These are phyloP conservation scores for Discoglossus pictus DNA, from an alignment of 2,797 vertebrate species.

Conservation along the genomic window DNA sequence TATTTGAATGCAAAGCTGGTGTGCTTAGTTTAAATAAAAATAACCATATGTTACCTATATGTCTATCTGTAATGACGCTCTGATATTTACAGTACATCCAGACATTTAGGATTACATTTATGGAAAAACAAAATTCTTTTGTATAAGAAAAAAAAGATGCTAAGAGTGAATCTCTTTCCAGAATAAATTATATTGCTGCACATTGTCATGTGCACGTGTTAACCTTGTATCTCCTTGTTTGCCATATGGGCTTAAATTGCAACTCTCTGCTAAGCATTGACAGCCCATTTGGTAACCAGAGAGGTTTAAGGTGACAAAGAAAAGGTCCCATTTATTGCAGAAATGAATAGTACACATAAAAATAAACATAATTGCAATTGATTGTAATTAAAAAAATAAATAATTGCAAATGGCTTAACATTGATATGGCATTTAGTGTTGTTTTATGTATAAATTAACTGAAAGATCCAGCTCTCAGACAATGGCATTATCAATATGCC, in stretches of 20 bases:
- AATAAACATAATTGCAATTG: no score
- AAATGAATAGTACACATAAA: no score
- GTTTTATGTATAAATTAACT: no score
- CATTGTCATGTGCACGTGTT: neutral
- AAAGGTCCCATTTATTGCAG: no score
- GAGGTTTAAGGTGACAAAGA: no score
- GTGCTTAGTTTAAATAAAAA: slow-evolving; percentile 22
- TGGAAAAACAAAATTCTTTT: slow-evolving; percentile 35
- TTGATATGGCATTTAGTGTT: no score
- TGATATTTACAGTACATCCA: slow-evolving; percentile 36
- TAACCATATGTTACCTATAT: slow-evolving; percentile 34
- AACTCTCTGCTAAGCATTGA: slow-evolving; percentile 36
- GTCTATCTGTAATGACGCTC: slow-evolving; percentile 50
- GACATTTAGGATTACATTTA: slow-evolving; percentile 18
- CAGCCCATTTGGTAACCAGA: slow-evolving; percentile 7
- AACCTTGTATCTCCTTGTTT: neutral
- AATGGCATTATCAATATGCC: no score
- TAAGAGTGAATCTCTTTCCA: slow-evolving; percentile 22
- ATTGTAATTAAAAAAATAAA: no score
- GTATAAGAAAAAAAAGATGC: slow-evolving; percentile 15
- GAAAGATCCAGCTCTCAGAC: no score
- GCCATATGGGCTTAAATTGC: slow-evolving; percentile 4
- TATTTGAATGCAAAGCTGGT: slow-evolving; percentile 45
- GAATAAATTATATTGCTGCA: slow-evolving; percentile 35
- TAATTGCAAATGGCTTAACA: no score